These are phyloP conservation scores for Lytechinus pictus DNA, from an alignment of 35 echinoderm and acorn worm genomes.

Conservation along the genomic window DNA sequence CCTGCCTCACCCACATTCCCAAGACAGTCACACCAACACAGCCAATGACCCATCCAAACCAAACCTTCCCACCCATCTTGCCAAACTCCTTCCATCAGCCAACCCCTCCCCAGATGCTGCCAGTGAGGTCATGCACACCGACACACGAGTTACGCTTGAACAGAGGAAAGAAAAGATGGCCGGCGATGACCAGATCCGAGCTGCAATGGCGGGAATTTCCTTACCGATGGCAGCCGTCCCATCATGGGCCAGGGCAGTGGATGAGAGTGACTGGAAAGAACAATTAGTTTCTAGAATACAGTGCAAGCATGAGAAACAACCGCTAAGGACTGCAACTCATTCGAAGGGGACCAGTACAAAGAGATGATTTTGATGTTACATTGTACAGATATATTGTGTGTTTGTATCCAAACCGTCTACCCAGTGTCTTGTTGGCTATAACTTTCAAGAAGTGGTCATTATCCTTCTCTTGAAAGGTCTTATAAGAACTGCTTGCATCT, in stretches of 20 bases:
- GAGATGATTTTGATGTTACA: neutral
- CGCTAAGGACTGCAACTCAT: neutral
- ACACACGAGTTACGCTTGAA: slow-evolving; percentile 45
- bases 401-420: too few species aligned
- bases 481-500: too few species aligned
- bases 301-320: slow-evolving; percentile 31
- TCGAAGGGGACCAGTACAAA: neutral
- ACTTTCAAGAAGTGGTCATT: too few species aligned
- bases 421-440: too few species aligned
- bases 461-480: too few species aligned
- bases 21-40: neutral
- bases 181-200: slow-evolving; percentile 74
- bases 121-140: slow-evolving; percentile 53
- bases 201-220: slow-evolving; percentile 61
- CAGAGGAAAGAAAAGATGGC: slow-evolving; percentile 68
- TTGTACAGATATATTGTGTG: too few species aligned
- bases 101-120: slow-evolving; percentile 50
- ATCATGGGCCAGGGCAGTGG: slow-evolving; percentile 54
- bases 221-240: slow-evolving; percentile 61
- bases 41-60: neutral
- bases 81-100: slow-evolving; percentile 42
- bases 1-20: neutral
- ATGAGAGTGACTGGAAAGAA: slow-evolving; percentile 77
- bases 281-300: slow-evolving; percentile 46
- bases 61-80: slow-evolving; percentile 45